Percentiles rank a stretch among this genome's conserved stretches.
Conservation (phyloP, 35 echinoderm and acorn worm species). For the Hemicentrotus pulcherrimus region DNA sequence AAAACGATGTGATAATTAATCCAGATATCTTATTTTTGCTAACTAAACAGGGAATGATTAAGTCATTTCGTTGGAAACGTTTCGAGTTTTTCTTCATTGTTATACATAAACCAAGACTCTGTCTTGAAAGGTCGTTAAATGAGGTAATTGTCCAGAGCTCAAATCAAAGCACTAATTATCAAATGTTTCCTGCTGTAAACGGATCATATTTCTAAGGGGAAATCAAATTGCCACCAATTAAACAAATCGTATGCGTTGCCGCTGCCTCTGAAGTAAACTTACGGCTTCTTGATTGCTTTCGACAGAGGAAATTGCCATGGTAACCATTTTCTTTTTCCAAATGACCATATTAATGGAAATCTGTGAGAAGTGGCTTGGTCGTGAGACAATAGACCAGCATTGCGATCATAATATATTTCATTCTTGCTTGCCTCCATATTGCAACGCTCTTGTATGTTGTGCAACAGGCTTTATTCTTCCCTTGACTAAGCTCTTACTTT, state of each 20-base stretch:
- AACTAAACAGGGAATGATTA: no score
- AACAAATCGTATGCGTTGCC: background rate
- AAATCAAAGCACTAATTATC: background rate
- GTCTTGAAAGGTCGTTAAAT: background rate
- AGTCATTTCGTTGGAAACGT: no score
- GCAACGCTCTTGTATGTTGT: background rate
- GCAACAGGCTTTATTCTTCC: background rate
- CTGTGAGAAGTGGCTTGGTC: background rate
- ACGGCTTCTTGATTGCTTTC: background rate
- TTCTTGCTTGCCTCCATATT: background rate
- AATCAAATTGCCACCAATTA: background rate
- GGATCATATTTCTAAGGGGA: background rate
- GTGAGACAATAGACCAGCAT: background rate
- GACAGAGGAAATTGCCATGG: background rate
- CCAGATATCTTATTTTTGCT: background rate
- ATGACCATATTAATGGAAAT: slow-evolving; percentile 13
- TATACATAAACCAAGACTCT: background rate
- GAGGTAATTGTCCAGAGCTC: background rate
- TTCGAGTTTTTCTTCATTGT: no score
- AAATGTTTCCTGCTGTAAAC: background rate
- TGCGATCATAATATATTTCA: background rate
- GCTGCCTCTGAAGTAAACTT: background rate
- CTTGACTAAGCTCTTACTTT: background rate
- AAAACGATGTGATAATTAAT: background rate
- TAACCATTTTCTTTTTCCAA: background rate